Evolutionary conservation across 2,797 vertebrate genomes (phyloP).

Genomic region (Oryzias dopingdopingensis): DNA sequence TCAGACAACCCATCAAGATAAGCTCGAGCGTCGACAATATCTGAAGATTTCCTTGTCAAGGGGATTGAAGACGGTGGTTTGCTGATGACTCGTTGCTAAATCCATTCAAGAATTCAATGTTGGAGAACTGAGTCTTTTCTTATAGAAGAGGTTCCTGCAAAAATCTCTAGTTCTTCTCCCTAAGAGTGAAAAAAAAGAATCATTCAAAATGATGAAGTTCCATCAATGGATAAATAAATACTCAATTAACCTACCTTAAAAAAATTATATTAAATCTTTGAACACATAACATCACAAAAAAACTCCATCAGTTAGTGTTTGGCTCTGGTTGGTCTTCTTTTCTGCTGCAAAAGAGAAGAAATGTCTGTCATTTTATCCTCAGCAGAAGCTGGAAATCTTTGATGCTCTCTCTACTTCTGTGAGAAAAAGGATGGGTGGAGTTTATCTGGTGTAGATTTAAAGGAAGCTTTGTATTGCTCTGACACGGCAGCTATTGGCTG

Average conservation of each 20-base stretch:
- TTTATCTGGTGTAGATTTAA: constrained; percentile 44
- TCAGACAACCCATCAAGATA: constrained; percentile 79
- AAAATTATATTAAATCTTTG: constrained; percentile 31
- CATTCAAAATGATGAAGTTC: constrained; percentile 11
- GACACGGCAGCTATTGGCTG: constrained; percentile 32
- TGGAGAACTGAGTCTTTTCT: constrained; percentile 19
- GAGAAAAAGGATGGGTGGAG: constrained; percentile 59
- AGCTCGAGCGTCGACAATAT: constrained; percentile 38
- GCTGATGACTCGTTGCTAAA: constrained; percentile 27
- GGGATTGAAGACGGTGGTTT: constrained; percentile 21
- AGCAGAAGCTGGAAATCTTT: constrained; percentile 53
- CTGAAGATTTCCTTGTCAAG: constrained; percentile 44
- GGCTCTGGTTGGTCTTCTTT: constrained; percentile 44
- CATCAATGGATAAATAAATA: constrained; percentile 7
- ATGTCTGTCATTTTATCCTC: constrained; percentile 53
- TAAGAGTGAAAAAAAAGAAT: constrained; percentile 12
- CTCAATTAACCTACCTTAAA: constrained; percentile 41
- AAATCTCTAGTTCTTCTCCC: constrained; percentile 13
- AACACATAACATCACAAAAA: constrained; percentile 30
- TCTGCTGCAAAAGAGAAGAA: constrained; percentile 50
- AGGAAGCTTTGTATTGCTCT: constrained; percentile 36
- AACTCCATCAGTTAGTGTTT: constrained; percentile 15
- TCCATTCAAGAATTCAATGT: constrained; percentile 41
- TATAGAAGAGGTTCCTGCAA: not conserved
- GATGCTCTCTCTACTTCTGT: constrained; percentile 52